A percentile compares a stretch with the other conserved stretches of the same genome.
These are phyloP conservation scores for Hippopotamus amphibius DNA, from an alignment of 2,113 vertebrate species.

Conservation along the genomic window DNA sequence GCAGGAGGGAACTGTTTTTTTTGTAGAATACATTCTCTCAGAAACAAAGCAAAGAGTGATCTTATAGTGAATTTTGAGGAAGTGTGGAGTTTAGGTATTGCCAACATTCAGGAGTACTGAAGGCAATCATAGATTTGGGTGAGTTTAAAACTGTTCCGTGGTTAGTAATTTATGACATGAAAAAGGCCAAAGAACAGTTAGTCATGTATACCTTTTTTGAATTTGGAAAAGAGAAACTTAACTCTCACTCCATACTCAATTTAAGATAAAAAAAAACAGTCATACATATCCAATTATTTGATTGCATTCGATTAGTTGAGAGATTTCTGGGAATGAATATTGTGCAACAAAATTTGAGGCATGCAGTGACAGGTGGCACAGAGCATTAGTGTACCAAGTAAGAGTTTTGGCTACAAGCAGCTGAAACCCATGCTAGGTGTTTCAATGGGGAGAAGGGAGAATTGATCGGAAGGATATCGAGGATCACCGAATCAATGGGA, in stretches of 20 bases:
- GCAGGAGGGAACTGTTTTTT: neutral
- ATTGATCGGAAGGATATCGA: neutral
- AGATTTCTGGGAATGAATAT: neutral
- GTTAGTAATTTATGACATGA: neutral
- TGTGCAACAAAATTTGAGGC: neutral
- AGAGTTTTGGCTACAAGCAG: neutral
- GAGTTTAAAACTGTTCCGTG: neutral
- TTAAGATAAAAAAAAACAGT: neutral
- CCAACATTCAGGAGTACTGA: neutral
- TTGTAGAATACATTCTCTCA: neutral
- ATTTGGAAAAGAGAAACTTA: neutral
- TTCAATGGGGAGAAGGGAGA: neutral
- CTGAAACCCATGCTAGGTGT: neutral
- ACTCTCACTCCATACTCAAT: neutral
- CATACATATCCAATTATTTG: neutral
- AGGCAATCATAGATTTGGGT: neutral
- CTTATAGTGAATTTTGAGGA: neutral
- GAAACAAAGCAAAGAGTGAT: constrained; percentile 10
- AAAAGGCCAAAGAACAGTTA: neutral
- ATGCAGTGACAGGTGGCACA: neutral
- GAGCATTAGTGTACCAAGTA: neutral
- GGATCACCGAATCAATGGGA: neutral
- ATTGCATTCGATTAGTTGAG: neutral
- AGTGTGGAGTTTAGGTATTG: neutral
- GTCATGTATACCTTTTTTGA: neutral